Percentiles rank a stretch among this genome's conserved stretches.
These are phyloP conservation scores for Eurypyga helias DNA, from an alignment of 2,113 vertebrate species.

Conservation along the genomic window DNA sequence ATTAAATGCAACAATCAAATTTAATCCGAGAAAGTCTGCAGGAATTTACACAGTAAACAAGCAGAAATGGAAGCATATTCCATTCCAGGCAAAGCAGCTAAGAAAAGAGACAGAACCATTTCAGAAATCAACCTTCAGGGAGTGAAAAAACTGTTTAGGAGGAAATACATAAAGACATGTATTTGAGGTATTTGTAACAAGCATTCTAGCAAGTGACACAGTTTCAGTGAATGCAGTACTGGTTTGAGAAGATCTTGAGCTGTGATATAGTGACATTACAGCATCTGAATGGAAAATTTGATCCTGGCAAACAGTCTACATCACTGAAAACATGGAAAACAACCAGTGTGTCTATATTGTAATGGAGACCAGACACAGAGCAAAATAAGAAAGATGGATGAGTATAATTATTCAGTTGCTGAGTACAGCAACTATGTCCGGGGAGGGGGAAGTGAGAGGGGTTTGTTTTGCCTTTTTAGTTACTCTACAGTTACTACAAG, in stretches of 20 bases:
- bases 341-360: neutral
- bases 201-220: neutral
- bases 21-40: neutral
- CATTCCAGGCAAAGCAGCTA: neutral
- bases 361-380: neutral
- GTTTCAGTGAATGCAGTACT: neutral
- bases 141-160: neutral
- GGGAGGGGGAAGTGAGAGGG: fast-evolving
- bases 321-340: neutral
- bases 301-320: neutral
- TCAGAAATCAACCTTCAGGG: neutral
- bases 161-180: neutral
- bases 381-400: neutral
- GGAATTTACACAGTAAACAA: neutral
- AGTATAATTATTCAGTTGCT: neutral
- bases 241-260: neutral
- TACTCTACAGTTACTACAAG: neutral
- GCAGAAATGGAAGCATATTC: neutral
- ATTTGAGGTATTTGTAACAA: neutral
- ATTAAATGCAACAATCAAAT: conserved; percentile 43
- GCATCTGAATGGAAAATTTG: neutral
- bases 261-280: neutral
- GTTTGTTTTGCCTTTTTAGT: neutral
- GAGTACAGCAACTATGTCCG: neutral
- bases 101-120: conserved; percentile 2